These are phyloP conservation scores for Pyrrhia umbra DNA, from an alignment of 2,888 invertebrate genomes.

Conservation along the genomic window DNA sequence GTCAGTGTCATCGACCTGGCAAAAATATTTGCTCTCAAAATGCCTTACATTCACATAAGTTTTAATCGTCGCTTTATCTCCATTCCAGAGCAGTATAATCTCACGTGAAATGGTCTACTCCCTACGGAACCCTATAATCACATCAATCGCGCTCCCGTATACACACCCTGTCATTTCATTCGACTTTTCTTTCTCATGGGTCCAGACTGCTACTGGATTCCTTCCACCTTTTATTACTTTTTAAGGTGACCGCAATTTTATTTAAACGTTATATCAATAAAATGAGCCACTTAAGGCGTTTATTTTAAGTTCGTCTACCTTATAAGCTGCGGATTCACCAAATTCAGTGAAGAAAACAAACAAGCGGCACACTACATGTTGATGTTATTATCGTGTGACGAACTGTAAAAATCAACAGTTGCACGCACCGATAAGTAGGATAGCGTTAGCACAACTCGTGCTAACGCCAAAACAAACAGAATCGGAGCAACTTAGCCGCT, in stretches of 20 bases:
- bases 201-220: constrained; percentile 87
- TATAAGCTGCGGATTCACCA: constrained; percentile 63
- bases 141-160: constrained; percentile 59
- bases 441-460: constrained; percentile 80
- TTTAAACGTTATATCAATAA: constrained; percentile 84
- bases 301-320: constrained; percentile 74
- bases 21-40: constrained; percentile 22
- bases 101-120: constrained; percentile 14
- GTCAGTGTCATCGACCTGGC: constrained; percentile 13
- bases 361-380: constrained; percentile 66
- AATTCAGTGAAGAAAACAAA: constrained; percentile 68
- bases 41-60: constrained; percentile 8
- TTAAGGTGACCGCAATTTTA: constrained; percentile 82
- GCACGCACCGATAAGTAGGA: constrained; percentile 81
- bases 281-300: constrained; percentile 70
- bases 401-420: constrained; percentile 82
- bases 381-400: constrained; percentile 78
- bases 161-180: constrained; percentile 77
- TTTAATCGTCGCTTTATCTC: constrained; percentile 33
- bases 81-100: constrained; percentile 28
- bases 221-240: constrained; percentile 79
- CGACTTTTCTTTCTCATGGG: constrained; percentile 87
- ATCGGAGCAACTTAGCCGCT: constrained; percentile 70
- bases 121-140: constrained; percentile 75
- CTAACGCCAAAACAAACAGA: constrained; percentile 82